These are phyloP conservation scores for Diprion similis DNA, from an alignment of 1,140 invertebrate genomes.

Conservation along the genomic window DNA sequence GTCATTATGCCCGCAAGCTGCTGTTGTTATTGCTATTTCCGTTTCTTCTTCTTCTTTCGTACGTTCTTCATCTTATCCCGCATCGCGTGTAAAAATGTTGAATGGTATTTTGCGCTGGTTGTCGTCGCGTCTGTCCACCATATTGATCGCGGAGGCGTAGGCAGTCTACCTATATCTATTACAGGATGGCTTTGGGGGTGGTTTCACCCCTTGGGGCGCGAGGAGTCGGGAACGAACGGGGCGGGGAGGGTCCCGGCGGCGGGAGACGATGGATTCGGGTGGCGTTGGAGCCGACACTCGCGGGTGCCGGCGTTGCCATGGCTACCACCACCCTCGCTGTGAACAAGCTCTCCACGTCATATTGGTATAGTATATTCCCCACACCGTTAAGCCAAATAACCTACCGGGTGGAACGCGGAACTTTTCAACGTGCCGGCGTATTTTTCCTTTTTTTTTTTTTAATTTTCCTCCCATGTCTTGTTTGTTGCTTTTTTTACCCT, in stretches of 20 bases:
- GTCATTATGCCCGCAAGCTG: no score
- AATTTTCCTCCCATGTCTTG: not conserved
- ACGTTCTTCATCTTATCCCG: no score
- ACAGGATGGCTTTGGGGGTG: conserved; percentile 52
- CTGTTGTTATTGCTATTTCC: no score
- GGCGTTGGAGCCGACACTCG: conserved; percentile 68
- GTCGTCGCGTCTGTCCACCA: conserved; percentile 60
- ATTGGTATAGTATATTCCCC: conserved; percentile 62
- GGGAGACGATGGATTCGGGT: conserved; percentile 60
- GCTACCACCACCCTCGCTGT: conserved; percentile 65
- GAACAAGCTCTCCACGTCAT: conserved; percentile 63
- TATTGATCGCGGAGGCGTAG: conserved; percentile 60
- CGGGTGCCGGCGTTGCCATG: conserved; percentile 68
- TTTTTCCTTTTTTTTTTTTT: not conserved
- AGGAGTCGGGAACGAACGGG: conserved; percentile 20
- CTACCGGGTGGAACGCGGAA: conserved; percentile 53
- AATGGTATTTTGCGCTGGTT: conserved; percentile 31
- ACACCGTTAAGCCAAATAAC: conserved; percentile 60
- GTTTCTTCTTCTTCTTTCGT: no score
- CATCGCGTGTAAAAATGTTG: not conserved
- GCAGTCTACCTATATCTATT: conserved; percentile 48
- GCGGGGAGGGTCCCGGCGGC: conserved; percentile 38
- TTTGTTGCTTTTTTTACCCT: not conserved
- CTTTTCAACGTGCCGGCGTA: not conserved
- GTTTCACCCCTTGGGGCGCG: conserved; percentile 46